Percentiles rank a stretch among this genome's conserved stretches.
phyloP scores from a whole-genome alignment of 2,888 invertebrate species.

The Pardosa pseudoannulata region DNA sequence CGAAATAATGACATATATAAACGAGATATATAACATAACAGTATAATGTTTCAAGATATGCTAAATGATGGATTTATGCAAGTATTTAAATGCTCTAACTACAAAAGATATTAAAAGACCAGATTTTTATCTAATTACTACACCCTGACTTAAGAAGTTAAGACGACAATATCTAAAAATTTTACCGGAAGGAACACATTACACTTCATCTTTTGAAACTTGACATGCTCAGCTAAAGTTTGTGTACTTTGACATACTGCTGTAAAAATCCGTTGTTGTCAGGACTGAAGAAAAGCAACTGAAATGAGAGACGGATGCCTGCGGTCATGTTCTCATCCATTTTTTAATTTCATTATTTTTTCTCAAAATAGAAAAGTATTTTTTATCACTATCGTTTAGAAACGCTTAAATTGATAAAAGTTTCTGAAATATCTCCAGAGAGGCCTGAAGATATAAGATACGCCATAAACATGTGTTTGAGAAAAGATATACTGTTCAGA shows the following conservation, averaged over 20 bases:
- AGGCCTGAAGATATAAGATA: constrained; percentile 54
- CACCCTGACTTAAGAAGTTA: no score
- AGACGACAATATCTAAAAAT: no score
- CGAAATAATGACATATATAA: no score
- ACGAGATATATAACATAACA: no score
- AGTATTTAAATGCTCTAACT: no score
- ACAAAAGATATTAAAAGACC: no score
- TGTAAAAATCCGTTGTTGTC: constrained; percentile 27
- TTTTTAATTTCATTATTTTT: constrained; percentile 12
- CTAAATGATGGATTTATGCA: no score
- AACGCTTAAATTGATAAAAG: constrained; percentile 64
- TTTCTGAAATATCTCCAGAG: constrained; percentile 42
- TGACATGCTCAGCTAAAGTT: constrained; percentile 30
- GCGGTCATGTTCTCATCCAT: constrained; percentile 42
- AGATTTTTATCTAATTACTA: no score
- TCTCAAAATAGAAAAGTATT: constrained; percentile 19
- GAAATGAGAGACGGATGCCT: constrained; percentile 36
- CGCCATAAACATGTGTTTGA: not conserved
- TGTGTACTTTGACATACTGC: constrained; percentile 7
- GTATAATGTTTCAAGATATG: no score
- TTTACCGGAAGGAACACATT: constrained; percentile 26
- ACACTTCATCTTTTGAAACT: constrained; percentile 8
- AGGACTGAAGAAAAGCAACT: constrained; percentile 12
- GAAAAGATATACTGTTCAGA: no score
- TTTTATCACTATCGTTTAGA: constrained; percentile 66